Evolutionary conservation across 92 coral and sea anemone species (phyloP).

Genomic region (Blastomussa wellsi): DNA sequence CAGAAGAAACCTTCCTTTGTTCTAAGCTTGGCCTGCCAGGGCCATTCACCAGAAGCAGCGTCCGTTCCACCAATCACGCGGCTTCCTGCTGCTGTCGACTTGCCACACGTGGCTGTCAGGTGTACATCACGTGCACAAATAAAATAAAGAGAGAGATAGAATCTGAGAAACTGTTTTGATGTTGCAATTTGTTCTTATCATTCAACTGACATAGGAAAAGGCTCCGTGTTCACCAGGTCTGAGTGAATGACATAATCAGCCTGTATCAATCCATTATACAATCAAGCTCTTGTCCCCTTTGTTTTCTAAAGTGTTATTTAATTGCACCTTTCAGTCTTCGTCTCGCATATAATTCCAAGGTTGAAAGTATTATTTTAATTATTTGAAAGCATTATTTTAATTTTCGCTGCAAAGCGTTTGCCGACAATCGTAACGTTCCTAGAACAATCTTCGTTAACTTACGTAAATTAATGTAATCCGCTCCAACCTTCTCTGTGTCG

Average conservation of each 20-base stretch:
- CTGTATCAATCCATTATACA: background rate
- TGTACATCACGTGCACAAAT: background rate
- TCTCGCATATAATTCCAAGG: too few relatives aligned
- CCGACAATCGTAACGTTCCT: background rate
- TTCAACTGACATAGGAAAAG: background rate
- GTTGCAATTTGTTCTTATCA: background rate
- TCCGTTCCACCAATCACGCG: slow-evolving; percentile 67
- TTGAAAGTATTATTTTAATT: too few relatives aligned
- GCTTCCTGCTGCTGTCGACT: slow-evolving; percentile 35
- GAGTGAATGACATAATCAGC: background rate
- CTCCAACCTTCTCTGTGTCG: background rate
- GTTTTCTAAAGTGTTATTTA: too few relatives aligned
- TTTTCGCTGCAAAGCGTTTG: background rate
- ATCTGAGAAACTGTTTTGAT: background rate
- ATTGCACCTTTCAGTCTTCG: too few relatives aligned
- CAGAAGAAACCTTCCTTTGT: slow-evolving; percentile 64
- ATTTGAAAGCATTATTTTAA: too few relatives aligned
- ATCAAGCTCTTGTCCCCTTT: too few relatives aligned
- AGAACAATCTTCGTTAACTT: background rate
- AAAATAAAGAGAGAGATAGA: background rate
- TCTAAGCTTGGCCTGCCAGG: slow-evolving; percentile 76
- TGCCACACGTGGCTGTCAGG: slow-evolving; percentile 59
- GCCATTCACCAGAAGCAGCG: slow-evolving; percentile 74
- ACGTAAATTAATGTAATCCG: slow-evolving; percentile 11
- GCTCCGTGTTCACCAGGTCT: background rate